Evolutionary conservation across 2,888 invertebrate genomes (phyloP), one percentile per base, ranked within the genome.

Genomic region (Drosophila rellima): DNA sequence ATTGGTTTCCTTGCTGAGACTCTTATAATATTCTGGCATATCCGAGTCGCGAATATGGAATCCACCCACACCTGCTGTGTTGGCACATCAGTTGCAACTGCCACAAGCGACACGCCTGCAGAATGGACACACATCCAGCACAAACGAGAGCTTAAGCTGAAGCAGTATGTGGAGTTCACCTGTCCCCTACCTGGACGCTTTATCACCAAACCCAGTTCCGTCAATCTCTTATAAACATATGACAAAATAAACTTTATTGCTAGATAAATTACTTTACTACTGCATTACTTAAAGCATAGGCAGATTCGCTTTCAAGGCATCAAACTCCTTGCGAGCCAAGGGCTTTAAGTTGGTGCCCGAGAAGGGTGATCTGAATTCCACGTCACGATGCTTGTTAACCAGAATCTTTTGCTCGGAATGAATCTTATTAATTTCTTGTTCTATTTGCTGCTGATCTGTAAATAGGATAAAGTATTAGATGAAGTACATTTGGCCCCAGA

Each of bases 391-490:
- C 51, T 92, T 85, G 60, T 92, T 92, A 0, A 93, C 89, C 62
- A 93, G 73, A 45, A 91, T 66, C 67, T 92, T 92, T 69, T 93
- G 93, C 7, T 93, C 89, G 0, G 92, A 92, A 15, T 89, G 84
- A 6, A 93, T 79, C 59, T 91, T 78, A 54, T 92, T 91, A 13
- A 92, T 92, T 82, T 93, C 91, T 7, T 76, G 77, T 39, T 89
- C 88, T 51, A 93, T 92, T 79, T 90, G 84, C 8, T 77, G 52
- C 75, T 92, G 92, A 87, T 93, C 93, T 93, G 65, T 0, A 77
- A 72, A n/a, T 2, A 31, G 2, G 20, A 39, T 1, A 18, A 10
- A 13, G 5, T 42, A 52, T 31, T 42, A 51, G 26, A 1, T 10
- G 2, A 13, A n/a, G 10, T 35, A 7, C 1, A 31, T 11, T 31